These are phyloP conservation scores for Tribolium freemani DNA, from an alignment of 2,888 invertebrate species.

Conservation along the genomic window DNA sequence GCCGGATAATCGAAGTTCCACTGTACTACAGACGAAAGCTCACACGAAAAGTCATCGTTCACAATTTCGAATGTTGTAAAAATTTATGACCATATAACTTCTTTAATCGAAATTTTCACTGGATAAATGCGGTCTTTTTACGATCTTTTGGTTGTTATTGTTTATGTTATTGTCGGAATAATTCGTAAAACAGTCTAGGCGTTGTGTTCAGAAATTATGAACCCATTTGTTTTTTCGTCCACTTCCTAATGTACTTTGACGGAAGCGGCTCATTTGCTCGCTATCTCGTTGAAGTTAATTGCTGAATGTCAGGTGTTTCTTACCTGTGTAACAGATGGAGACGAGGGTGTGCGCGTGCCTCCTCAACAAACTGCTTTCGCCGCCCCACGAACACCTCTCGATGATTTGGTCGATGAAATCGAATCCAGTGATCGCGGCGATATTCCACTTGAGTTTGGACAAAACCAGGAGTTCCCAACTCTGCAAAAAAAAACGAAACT, in stretches of 20 bases:
- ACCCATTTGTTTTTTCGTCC: neutral
- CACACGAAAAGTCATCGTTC: too few species aligned
- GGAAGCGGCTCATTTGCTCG: neutral
- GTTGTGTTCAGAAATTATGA: neutral
- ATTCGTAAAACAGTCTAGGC: too few species aligned
- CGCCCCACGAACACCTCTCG: constrained; percentile 76
- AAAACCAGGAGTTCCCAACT: constrained; percentile 86
- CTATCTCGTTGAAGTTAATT: constrained; percentile 9
- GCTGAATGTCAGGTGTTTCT: constrained; percentile 43
- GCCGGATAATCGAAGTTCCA: too few species aligned
- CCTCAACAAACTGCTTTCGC: constrained; percentile 74
- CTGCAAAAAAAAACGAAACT: constrained; percentile 68
- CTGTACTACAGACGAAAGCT: too few species aligned
- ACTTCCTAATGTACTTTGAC: neutral
- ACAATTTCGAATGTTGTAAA: too few species aligned
- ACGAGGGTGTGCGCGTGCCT: constrained; percentile 83
- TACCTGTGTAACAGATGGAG: constrained; percentile 85
- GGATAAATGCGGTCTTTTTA: too few species aligned
- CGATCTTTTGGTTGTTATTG: too few species aligned
- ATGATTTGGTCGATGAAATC: constrained; percentile 88
- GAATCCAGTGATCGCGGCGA: constrained; percentile 83
- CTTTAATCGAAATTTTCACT: too few species aligned
- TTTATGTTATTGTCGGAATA: too few species aligned
- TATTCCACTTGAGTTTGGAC: constrained; percentile 84
- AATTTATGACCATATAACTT: too few species aligned